phyloP scores from a whole-genome alignment of 2,113 vertebrate species.

The Pedionomus torquatus region DNA sequence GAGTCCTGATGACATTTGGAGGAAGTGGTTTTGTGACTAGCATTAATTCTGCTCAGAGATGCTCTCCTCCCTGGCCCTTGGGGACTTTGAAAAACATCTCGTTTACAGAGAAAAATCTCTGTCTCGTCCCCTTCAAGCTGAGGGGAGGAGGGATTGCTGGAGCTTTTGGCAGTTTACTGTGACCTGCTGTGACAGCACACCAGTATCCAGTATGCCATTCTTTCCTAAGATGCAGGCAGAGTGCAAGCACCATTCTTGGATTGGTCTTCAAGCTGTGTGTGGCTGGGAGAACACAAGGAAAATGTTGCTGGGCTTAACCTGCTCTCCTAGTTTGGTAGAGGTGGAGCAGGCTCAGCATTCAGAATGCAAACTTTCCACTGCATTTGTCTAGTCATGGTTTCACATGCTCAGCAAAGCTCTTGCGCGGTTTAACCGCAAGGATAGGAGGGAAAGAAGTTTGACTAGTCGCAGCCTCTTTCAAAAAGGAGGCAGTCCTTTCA shows the following conservation, averaged over 20 bases:
- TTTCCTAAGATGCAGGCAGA: background rate
- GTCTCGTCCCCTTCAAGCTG: background rate
- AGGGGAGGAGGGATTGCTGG: background rate
- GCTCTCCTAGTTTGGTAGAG: constrained; percentile 33
- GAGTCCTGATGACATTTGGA: background rate
- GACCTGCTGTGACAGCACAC: background rate
- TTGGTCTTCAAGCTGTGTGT: background rate
- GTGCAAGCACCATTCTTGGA: fast-evolving
- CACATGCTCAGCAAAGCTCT: constrained; percentile 57
- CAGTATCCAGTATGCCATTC: background rate
- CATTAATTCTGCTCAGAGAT: background rate
- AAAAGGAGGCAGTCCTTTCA: background rate
- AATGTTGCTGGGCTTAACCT: background rate
- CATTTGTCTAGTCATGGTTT: constrained; percentile 62
- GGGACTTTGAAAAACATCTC: background rate
- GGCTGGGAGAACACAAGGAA: background rate
- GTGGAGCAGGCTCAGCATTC: background rate
- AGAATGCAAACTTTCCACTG: constrained; percentile 17
- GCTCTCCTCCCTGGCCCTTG: background rate
- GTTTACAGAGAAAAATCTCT: background rate
- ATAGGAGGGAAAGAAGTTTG: constrained; percentile 33
- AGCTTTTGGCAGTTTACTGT: background rate
- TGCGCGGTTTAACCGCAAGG: constrained; percentile 40
- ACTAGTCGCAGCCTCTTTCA: background rate
- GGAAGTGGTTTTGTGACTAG: background rate